Evolutionary conservation across 2,797 vertebrate genomes (phyloP), one percentile per base, ranked within the genome.

Genomic region (Rhinoraja longicauda): DNA sequence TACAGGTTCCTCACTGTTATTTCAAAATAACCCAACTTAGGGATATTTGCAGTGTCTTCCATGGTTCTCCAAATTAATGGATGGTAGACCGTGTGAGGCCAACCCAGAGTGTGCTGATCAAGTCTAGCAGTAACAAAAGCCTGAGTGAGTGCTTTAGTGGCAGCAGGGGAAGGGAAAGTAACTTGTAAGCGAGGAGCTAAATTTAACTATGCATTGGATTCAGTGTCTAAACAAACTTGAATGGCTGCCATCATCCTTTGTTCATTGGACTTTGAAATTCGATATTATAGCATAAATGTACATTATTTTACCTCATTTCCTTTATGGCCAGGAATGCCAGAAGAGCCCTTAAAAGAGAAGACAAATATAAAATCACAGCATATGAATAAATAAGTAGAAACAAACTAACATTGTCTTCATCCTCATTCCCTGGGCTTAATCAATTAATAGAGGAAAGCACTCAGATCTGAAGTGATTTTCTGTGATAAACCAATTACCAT

Each of bases 291-390:
- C 19, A 53, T 17, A n/a, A 29, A 93, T 73, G 4, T 8, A 36
- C 15, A 67, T 45, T 45, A 62, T 62, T 93, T 94, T 94, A 97
- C 97, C 95, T 94, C 94, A 94, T 95, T 97, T 95, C 97, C 97
- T 95, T 97, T 96, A 7, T 93, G 93, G 93, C 96, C 96, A 57
- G 94, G 93, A 24, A 94, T 94, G 93, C 97, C 97, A 36, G 94
- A 26, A 13, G 95, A 94, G 92, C 97, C 97, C 94, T 96, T 84
- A 57, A 94, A 88, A 73, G 84, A 57, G 79, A 45, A 93, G 92
- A 81, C 3, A 21, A 64, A 88, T 1, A 13, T 19, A 7, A 24
- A 67, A 24, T 72, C 1, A 53, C 7, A 64, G 7, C 21, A 26
- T 53, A 21, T 53, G 36, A 72, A 91, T 45, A 91, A 73, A 53